These are phyloP conservation scores for Drosophila elegans DNA, from an alignment of 1,140 invertebrate genomes.

Conservation along the genomic window DNA sequence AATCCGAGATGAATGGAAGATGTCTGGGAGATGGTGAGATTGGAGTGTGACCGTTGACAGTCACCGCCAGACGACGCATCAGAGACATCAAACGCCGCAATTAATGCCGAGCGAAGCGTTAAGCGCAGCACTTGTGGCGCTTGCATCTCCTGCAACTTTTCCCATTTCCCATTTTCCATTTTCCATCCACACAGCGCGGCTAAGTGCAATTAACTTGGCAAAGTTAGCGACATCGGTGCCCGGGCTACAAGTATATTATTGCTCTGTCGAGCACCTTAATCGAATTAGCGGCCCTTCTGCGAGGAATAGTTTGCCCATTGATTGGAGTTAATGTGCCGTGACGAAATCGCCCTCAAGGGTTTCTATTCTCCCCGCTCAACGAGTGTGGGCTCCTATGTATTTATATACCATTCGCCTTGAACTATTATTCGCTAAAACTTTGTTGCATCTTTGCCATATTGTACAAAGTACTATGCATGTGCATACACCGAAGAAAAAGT, in stretches of 20 bases:
- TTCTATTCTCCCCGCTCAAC: conserved; percentile 15
- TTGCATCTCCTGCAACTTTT: conserved; percentile 30
- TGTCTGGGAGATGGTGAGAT: conserved; percentile 15
- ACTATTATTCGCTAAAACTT: conserved; percentile 25
- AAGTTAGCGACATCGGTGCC: conserved; percentile 40
- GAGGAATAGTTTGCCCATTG: conserved; percentile 50
- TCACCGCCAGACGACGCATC: conserved; percentile 30
- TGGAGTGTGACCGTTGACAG: conserved; percentile 13
- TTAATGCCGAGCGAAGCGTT: conserved; percentile 52
- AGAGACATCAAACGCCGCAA: conserved; percentile 42
- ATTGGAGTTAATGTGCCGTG: conserved; percentile 76
- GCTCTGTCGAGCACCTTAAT: conserved; percentile 66
- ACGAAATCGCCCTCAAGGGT: conserved; percentile 40
- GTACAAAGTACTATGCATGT: too few species aligned
- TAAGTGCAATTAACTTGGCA: conserved; percentile 66
- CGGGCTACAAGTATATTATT: conserved; percentile 26
- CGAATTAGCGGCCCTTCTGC: conserved; percentile 57
- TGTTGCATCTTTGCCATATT: conserved; percentile 10
- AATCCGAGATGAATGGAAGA: conserved; percentile 28
- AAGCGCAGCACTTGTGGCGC: conserved; percentile 45
- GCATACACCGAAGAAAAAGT: too few species aligned
- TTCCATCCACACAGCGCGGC: conserved; percentile 33
- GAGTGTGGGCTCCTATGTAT: conserved; percentile 13
- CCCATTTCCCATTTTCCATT: conserved; percentile 24
- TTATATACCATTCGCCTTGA: conserved; percentile 38